Evolutionary conservation across 2,888 invertebrate species (phyloP).

Genomic region (Tupiocoris notatus): DNA sequence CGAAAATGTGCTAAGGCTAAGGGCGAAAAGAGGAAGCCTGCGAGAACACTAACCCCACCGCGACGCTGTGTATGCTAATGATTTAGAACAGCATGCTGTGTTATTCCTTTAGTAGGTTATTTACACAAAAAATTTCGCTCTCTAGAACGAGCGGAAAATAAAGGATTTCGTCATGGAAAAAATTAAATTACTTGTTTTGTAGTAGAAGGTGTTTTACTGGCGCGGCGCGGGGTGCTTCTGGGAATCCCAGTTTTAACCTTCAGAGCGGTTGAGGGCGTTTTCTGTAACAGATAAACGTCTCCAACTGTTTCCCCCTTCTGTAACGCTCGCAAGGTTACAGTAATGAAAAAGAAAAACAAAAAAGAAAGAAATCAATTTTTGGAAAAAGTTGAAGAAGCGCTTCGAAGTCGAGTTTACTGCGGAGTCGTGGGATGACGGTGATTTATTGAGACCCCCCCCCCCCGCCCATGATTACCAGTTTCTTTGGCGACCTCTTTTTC

Average conservation of each 20-base stretch:
- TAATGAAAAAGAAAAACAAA: background rate
- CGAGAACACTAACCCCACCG: background rate
- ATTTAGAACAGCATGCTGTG: background rate
- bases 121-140: background rate
- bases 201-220: conserved; percentile 33
- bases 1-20: no score
- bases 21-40: background rate
- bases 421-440: no score
- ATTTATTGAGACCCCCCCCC: background rate
- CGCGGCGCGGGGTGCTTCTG: conserved; percentile 37
- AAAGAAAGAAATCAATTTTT: no score
- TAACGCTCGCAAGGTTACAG: background rate
- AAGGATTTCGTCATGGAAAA: conserved; percentile 1
- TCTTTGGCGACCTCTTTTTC: no score
- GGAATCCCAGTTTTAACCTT: conserved; percentile 39
- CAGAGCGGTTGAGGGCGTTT: conserved; percentile 18
- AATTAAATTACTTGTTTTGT: conserved; percentile 32
- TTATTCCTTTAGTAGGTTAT: background rate
- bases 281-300: conserved; percentile 34
- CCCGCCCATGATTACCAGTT: background rate
- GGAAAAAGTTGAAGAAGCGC: no score
- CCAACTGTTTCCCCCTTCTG: conserved; percentile 1
- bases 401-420: no score
- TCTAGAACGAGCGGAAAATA: background rate
- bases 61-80: background rate